Evolutionary conservation across 2,888 invertebrate species (phyloP).

Genomic region (Pristionchus arcanus): DNA sequence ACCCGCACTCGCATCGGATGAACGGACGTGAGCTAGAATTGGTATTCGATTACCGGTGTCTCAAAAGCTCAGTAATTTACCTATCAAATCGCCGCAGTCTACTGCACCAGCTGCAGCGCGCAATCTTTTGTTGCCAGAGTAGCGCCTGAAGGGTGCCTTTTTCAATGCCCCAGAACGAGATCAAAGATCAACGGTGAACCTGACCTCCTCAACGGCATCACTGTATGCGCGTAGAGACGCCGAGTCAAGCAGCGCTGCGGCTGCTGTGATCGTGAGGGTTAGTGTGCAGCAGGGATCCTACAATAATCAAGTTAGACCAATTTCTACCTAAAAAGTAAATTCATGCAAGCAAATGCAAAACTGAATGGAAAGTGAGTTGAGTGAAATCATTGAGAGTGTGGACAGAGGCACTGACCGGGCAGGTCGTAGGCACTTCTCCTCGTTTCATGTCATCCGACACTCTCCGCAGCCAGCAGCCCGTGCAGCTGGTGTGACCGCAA

Average conservation of each 20-base stretch:
- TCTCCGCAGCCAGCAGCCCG: conserved; percentile 19
- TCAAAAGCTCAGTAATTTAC: background rate
- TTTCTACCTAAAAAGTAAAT: too few relatives aligned
- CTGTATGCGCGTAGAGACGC: background rate
- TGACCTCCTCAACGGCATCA: background rate
- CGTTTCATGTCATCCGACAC: background rate
- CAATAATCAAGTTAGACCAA: background rate
- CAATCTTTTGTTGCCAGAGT: background rate
- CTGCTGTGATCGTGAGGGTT: background rate
- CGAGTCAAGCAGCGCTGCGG: background rate
- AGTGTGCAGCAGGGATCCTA: background rate
- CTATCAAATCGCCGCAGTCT: background rate
- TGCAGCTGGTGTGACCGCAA: conserved; percentile 26
- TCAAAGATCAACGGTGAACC: too few relatives aligned
- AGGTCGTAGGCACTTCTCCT: background rate
- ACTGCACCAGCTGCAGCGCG: background rate
- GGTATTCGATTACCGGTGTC: background rate
- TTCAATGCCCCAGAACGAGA: too few relatives aligned
- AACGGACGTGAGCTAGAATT: background rate
- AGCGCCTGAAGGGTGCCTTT: background rate
- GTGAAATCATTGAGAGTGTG: background rate
- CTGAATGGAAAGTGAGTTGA: too few relatives aligned
- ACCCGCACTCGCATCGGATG: background rate
- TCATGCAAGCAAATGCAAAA: too few relatives aligned
- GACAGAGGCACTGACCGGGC: background rate